A percentile compares a stretch with the other conserved stretches of the same genome.
Conservation (phyloP, 2,113 vertebrate species). For the Otus sunia region DNA sequence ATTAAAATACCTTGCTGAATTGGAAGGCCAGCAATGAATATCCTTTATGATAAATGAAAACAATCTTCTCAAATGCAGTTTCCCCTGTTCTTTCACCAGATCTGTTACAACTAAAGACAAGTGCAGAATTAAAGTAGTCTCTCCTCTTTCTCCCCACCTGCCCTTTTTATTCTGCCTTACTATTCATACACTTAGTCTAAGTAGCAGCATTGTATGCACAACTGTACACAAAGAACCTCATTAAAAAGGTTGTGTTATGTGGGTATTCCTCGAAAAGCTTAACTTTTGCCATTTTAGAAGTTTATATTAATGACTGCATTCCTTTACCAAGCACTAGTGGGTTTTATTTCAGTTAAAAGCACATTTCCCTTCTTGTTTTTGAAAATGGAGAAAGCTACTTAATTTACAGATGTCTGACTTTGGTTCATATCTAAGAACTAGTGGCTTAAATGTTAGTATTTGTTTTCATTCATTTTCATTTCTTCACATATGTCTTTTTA, state of each 20-base stretch:
- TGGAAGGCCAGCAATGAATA: neutral
- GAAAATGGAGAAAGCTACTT: neutral
- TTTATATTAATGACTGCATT: neutral
- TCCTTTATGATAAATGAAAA: conserved; percentile 17
- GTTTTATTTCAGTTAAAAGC: neutral
- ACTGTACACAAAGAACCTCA: neutral
- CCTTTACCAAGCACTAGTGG: neutral
- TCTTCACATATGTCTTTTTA: neutral
- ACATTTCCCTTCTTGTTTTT: neutral
- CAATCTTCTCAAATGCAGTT: neutral
- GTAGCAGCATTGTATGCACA: neutral
- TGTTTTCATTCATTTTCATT: neutral
- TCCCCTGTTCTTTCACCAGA: neutral
- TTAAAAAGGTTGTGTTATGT: neutral
- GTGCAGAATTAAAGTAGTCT: neutral
- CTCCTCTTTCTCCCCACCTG: neutral
- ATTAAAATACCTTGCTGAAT: conserved; percentile 6
- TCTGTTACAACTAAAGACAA: neutral
- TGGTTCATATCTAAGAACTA: neutral
- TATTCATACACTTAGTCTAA: neutral
- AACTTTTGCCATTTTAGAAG: neutral
- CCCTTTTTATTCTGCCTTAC: neutral
- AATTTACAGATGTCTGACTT: neutral
- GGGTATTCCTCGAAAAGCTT: neutral
- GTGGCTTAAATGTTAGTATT: neutral